A percentile compares a stretch with the other conserved stretches of the same genome.
These are phyloP conservation scores for Rhynchopsitta pachyrhyncha DNA, from an alignment of 2,113 vertebrate species.

Conservation along the genomic window DNA sequence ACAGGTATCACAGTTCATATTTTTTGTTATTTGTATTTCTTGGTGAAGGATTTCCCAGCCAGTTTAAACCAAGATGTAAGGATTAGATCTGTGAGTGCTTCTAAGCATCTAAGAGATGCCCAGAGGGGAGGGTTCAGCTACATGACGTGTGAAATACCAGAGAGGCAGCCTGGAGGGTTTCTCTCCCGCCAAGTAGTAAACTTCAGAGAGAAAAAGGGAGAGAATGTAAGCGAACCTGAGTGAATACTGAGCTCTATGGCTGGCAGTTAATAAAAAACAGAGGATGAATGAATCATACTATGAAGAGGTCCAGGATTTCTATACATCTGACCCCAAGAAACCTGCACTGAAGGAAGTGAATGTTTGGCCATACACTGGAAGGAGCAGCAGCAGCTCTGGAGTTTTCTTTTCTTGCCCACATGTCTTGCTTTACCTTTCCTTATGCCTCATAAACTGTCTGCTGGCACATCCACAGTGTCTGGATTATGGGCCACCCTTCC, in stretches of 20 bases:
- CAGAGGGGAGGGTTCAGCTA: neutral
- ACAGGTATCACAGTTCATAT: neutral
- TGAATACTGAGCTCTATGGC: neutral
- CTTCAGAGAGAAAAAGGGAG: neutral
- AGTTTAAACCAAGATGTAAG: neutral
- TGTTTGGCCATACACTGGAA: neutral
- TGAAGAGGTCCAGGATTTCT: neutral
- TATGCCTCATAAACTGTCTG: neutral
- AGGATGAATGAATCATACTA: constrained; percentile 61
- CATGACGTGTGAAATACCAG: constrained; percentile 13
- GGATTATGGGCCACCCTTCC: constrained; percentile 83
- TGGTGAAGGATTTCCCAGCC: neutral
- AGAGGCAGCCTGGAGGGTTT: neutral
- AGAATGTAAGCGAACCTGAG: constrained; percentile 40
- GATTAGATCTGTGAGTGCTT: neutral
- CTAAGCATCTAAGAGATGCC: neutral
- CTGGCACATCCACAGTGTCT: constrained; percentile 84
- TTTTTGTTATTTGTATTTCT: neutral
- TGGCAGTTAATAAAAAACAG: constrained; percentile 14
- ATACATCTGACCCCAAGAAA: neutral
- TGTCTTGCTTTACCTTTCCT: neutral
- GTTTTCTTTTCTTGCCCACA: neutral
- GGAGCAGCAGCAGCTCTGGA: neutral
- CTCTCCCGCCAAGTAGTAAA: constrained; percentile 11
- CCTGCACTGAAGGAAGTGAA: neutral